Evolutionary conservation across 2,888 invertebrate species (phyloP), one percentile per base, ranked within the genome.

Genomic region (Geophilus truncorum): DNA sequence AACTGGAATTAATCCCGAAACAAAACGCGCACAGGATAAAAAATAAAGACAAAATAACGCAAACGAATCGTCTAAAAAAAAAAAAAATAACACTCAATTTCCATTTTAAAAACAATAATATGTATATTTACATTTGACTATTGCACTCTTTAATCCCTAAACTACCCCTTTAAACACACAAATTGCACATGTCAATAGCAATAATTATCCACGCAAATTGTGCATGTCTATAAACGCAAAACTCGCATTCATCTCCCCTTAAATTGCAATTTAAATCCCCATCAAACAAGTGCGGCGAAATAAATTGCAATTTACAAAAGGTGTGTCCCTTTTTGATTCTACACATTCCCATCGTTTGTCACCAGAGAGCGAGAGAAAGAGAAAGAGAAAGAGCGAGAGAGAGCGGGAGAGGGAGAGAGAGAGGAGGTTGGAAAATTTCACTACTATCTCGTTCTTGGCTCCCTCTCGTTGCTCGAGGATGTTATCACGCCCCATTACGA

Each of bases 401-500:
- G n/a, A n/a, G n/a, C n/a, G 62, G 25, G 62, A 62, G 62, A 1
- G 62, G 5, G 62, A 62, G 57, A 18, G 21, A 18, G 45, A 23
- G 62, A 62, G 25, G 25, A 18, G 45, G 45, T 45, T 45, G 45
- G 45, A 45, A 45, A 62, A 62, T 62, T 62, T 62, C 45, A 45
- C 45, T 62, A 62, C 62, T 62, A 62, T 62, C 62, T 62, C 25
- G 62, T 62, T 62, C 25, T 45, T 7, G 62, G 62, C 62, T 25
- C 62, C 62, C 62, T 62, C 62, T 62, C 62, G 23, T 62, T 25
- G 62, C 62, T 62, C 62, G 62, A 62, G 62, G 62, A 62, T 62
- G 62, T 62, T 62, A 62, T 62, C 62, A 62, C 62, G 62, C 62
- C 62, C 62, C 62, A 62, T 62, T 62, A 62, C 62, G 62, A 62